Evolutionary conservation across 2,888 invertebrate species (phyloP).

Genomic region (Strigamia maritima): DNA sequence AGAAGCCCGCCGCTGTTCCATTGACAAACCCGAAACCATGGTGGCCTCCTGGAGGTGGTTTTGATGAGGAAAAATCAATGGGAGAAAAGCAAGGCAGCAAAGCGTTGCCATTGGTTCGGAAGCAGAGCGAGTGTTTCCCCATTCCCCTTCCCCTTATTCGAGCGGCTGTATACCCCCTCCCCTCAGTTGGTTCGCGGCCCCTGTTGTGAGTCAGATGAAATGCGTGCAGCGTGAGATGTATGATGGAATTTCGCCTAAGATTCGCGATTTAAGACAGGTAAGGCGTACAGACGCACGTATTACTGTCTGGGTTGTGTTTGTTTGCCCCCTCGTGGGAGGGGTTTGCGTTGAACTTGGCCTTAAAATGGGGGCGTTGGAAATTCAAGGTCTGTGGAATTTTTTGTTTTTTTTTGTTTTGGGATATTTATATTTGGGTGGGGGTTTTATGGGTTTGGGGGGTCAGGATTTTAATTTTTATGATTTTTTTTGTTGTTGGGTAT

Average conservation of each 20-base stretch:
- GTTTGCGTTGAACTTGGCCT: conserved; percentile 5
- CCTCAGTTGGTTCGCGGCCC: background rate
- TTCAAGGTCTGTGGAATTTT: conserved; percentile 2
- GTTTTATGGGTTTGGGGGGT: conserved; percentile 5
- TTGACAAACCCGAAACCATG: background rate
- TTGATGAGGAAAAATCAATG: conserved; percentile 19
- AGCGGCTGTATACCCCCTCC: background rate
- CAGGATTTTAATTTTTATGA: background rate
- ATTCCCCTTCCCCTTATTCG: background rate
- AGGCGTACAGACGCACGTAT: background rate
- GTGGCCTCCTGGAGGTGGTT: conserved; percentile 15
- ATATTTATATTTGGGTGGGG: background rate
- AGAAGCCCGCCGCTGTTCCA: background rate
- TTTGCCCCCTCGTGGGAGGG: background rate
- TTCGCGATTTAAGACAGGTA: background rate
- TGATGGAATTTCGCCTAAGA: background rate
- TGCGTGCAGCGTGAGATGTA: background rate
- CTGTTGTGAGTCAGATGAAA: conserved; percentile 11
- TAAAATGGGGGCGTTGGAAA: background rate
- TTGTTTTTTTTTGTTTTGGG: background rate
- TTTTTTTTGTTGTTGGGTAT: background rate
- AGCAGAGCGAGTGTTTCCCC: background rate
- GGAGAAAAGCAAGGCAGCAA: background rate
- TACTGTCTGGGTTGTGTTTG: background rate
- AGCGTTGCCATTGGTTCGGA: conserved; percentile 3